These are phyloP conservation scores for Lycopodina hypogea DNA, from an alignment of 37 sponge, comb jelly and placozoan genomes.

Conservation along the genomic window DNA sequence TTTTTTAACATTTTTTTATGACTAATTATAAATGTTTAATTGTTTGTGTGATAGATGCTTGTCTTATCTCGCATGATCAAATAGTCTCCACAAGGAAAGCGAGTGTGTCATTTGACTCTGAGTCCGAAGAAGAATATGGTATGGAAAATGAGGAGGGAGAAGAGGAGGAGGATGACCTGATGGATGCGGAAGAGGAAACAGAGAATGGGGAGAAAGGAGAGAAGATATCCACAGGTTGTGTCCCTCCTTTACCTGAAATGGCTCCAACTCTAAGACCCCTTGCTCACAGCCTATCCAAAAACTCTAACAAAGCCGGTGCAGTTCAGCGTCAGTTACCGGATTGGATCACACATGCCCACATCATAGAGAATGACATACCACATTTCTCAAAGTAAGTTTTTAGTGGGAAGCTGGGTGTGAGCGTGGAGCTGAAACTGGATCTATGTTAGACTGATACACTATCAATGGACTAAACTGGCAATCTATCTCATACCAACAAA, in stretches of 20 bases:
- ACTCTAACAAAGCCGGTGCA: background rate
- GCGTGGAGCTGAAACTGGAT: background rate
- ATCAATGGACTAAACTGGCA: too few relatives aligned
- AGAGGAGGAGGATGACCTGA: too few relatives aligned
- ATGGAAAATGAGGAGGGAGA: too few relatives aligned
- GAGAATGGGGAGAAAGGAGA: slow-evolving; percentile 8
- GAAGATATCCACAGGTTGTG: background rate
- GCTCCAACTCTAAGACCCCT: background rate
- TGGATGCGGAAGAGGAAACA: background rate
- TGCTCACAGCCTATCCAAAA: background rate
- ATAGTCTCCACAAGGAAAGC: too few relatives aligned
- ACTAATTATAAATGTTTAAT: too few relatives aligned
- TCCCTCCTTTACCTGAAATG: background rate
- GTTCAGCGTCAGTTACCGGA: slow-evolving; percentile 49
- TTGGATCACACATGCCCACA: slow-evolving; percentile 50
- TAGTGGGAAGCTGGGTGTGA: background rate
- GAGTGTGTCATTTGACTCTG: too few relatives aligned
- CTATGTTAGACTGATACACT: too few relatives aligned
- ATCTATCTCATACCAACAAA: too few relatives aligned
- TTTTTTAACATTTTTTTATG: too few relatives aligned
- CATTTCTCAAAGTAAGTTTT: slow-evolving; percentile 9
- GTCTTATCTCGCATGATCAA: too few relatives aligned
- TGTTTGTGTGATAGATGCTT: too few relatives aligned
- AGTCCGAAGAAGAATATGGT: too few relatives aligned
- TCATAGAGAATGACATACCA: slow-evolving; percentile 50